Base-by-base conservation (phyloP, 1,140 invertebrate genomes). In the Ditylenchus dipsaci region DNA sequence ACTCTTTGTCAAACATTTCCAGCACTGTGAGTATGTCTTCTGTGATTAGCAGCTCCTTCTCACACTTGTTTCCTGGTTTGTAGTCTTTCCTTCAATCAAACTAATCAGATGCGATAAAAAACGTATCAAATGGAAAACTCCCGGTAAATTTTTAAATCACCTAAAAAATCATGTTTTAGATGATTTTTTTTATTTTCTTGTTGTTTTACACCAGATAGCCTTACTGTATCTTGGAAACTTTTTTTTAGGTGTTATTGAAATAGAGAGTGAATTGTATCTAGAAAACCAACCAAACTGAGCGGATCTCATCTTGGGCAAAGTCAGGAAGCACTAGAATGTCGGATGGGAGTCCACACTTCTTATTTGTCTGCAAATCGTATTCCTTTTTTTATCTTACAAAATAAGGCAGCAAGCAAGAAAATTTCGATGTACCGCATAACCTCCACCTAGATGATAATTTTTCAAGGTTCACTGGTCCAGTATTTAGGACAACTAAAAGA, bases 1-100 rank as follows among this genome's bases (percentile, higher is more conserved):
- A 62, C 47, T 76, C 75, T 42, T 76, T 76, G 61, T 77, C 76
- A 45, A 77, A 77, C 76, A 78, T 79, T 13, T 78, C 76, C 33
- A 77, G 58, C 23, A 77, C 76, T 29, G 76, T 64, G 26, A 77
- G 58, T 60, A 77, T 77, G 59, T 77, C 76, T 38, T 77, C 76
- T 3, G 78, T 77, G 38, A 77, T 78, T 33, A 79, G 47, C 29
- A 76, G 47, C 53, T 77, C 78, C 66, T 77, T 77, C 26, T 77
- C 68, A 56, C 76, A 77, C 17, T 61, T 56, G 49, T 65, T 63
- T 47, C 76, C 76, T 23, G 76, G 76, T 26, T 62, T 61, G 57
- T 77, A 77, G 27, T 77, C 69, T 47, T 73, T 79, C 78, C 78
- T 77, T 19, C 60, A 76, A 61, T 27, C 17, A 15, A 27, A 61